These are phyloP conservation scores for Ditylenchus weischeri DNA, from an alignment of 2,888 invertebrate genomes.

Conservation along the genomic window DNA sequence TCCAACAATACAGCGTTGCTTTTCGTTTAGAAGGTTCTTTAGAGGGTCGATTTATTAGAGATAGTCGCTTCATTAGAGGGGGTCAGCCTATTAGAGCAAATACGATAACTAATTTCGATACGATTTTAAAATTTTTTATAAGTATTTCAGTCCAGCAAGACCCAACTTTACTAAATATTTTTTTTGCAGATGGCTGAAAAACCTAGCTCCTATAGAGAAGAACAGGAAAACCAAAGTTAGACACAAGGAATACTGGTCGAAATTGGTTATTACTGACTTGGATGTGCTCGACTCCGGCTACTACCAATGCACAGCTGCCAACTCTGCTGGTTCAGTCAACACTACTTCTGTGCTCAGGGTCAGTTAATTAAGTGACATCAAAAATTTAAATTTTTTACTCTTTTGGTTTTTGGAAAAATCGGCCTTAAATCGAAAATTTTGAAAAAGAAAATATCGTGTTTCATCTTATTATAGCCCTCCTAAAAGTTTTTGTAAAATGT, in stretches of 20 bases:
- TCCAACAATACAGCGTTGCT: no score
- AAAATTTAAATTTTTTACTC: no score
- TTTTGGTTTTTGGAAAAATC: no score
- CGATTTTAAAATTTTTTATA: neutral
- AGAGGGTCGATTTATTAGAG: no score
- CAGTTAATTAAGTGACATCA: neutral
- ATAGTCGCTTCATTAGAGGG: no score
- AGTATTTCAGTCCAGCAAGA: neutral
- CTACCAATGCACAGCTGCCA: conserved; percentile 55
- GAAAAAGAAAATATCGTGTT: no score
- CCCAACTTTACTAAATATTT: conserved; percentile 11
- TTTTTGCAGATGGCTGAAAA: conserved; percentile 51
- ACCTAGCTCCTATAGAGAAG: conserved; percentile 57
- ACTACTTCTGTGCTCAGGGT: conserved; percentile 55
- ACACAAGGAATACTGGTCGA: conserved; percentile 48
- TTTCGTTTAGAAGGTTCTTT: no score
- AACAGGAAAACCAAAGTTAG: conserved; percentile 46
- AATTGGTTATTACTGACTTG: conserved; percentile 50
- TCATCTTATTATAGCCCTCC: no score
- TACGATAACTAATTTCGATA: no score
- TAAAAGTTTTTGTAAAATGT: no score
- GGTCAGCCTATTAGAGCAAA: no score
- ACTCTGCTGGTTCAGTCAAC: conserved; percentile 56
- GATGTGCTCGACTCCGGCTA: conserved; percentile 56
- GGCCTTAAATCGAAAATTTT: no score